A percentile compares a stretch with the other conserved stretches of the same genome.
phyloP scores from a whole-genome alignment of 2,113 vertebrate species.

The Sphaerodactylus townsendi region DNA sequence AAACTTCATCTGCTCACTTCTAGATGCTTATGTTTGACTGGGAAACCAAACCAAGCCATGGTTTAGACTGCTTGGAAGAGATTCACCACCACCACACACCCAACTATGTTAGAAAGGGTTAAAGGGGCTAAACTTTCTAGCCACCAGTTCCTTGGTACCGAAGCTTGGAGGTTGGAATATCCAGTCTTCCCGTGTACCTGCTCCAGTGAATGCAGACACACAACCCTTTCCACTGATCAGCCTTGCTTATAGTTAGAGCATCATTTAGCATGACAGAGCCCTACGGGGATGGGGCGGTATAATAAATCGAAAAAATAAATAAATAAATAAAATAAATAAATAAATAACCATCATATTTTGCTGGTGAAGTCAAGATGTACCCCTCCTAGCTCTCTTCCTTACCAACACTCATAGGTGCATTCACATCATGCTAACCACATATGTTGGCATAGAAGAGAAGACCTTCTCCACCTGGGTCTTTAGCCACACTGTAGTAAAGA shows the following conservation, averaged over 20 bases:
- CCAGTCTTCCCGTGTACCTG: not conserved
- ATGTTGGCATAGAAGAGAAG: not conserved
- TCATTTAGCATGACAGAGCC: not conserved
- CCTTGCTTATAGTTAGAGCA: not conserved
- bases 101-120: too few species aligned
- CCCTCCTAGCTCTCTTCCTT: too few species aligned
- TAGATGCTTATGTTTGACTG: too few species aligned
- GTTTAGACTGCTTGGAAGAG: too few species aligned
- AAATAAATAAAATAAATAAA: not conserved
- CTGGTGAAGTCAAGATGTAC: too few species aligned
- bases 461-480: not conserved
- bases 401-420: not conserved
- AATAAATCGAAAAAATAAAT: too few species aligned
- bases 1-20: too few species aligned
- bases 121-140: too few species aligned
- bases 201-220: not conserved
- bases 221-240: not conserved
- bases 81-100: too few species aligned
- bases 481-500: not conserved
- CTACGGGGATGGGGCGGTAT: too few species aligned
- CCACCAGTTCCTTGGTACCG: not conserved
- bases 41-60: too few species aligned
- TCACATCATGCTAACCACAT: not conserved
- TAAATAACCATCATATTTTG: too few species aligned
- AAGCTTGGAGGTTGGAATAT: not conserved